These are phyloP conservation scores for Lottia gigantea DNA, from an alignment of 2,888 invertebrate genomes.

Conservation along the genomic window DNA sequence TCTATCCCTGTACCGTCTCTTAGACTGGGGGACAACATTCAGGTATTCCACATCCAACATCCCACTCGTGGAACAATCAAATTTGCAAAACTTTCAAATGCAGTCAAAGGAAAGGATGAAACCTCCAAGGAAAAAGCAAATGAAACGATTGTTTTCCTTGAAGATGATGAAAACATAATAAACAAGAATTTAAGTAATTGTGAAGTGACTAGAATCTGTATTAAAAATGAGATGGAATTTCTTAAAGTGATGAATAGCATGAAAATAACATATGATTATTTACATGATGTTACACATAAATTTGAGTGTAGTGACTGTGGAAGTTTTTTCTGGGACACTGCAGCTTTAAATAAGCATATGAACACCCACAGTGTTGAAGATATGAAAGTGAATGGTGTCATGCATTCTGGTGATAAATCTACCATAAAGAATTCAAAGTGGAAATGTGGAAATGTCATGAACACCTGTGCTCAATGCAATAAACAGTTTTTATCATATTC, in stretches of 20 bases:
- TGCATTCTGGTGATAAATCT: background rate
- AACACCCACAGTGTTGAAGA: background rate
- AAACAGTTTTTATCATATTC: background rate
- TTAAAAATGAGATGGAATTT: background rate
- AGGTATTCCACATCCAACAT: background rate
- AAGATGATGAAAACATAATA: background rate
- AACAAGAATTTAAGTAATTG: background rate
- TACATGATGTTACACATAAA: background rate
- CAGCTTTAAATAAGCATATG: background rate
- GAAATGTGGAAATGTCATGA: background rate
- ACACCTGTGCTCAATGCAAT: background rate
- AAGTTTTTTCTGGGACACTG: background rate
- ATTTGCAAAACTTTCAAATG: background rate
- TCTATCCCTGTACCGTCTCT: no score
- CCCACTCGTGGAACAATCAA: background rate
- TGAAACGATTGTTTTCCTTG: background rate
- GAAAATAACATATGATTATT: background rate
- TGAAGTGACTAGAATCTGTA: background rate
- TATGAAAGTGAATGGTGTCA: background rate
- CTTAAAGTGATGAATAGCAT: background rate
- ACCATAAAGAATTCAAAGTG: background rate
- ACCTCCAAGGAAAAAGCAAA: background rate
- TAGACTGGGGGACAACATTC: no score
- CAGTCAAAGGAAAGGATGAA: background rate
- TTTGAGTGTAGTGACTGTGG: background rate